These are phyloP conservation scores for Lasioglossum albipes DNA, from an alignment of 1,140 invertebrate genomes.

Conservation along the genomic window DNA sequence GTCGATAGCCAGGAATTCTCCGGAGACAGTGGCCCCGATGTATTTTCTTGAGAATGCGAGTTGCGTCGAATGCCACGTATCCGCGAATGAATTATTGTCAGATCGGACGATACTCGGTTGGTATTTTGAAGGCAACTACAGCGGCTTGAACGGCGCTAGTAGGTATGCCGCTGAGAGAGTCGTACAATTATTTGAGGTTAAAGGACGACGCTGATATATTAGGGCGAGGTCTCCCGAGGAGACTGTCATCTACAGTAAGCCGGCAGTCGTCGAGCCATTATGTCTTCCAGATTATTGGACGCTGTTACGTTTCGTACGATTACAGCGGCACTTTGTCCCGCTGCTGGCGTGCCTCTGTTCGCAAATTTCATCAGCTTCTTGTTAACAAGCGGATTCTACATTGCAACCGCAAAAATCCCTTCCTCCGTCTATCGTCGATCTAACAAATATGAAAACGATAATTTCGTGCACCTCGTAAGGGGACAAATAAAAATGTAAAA, in stretches of 20 bases:
- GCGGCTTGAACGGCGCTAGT: constrained; percentile 16
- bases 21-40: neutral
- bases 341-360: too few relatives aligned
- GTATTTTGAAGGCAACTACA: constrained; percentile 52
- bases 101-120: constrained; percentile 45
- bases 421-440: too few relatives aligned
- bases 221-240: constrained; percentile 54
- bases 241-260: constrained; percentile 61
- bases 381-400: too few relatives aligned
- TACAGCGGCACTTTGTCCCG: neutral
- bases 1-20: neutral
- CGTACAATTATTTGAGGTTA: constrained; percentile 67
- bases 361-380: too few relatives aligned
- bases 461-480: too few relatives aligned
- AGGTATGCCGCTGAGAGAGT: constrained; percentile 38
- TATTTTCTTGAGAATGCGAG: constrained; percentile 3
- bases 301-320: constrained; percentile 36
- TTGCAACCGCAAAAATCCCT: too few relatives aligned
- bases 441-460: too few relatives aligned
- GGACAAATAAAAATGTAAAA: too few relatives aligned
- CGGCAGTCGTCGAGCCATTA: constrained; percentile 35
- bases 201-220: constrained; percentile 66
- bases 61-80: neutral
- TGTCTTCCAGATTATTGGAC: constrained; percentile 38
- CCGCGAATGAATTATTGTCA: constrained; percentile 61